Conservation (phyloP, 2,888 invertebrate species). For the Cephalotes varians region DNA sequence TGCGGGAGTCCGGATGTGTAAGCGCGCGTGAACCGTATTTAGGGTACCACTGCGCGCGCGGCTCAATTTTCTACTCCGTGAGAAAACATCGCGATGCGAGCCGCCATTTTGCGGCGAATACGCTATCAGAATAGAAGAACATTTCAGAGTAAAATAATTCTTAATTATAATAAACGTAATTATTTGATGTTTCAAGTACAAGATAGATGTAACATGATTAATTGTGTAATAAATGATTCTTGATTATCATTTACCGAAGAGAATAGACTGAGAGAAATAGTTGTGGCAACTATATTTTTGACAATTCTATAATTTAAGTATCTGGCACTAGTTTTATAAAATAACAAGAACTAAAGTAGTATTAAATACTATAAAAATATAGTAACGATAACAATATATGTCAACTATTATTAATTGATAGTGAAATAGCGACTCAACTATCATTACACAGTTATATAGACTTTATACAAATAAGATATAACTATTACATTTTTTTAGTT, state of each 20-base stretch:
- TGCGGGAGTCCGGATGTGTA: conserved; percentile 65
- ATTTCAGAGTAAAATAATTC: neutral
- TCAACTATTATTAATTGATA: no score
- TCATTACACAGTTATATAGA: no score
- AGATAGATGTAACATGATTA: neutral
- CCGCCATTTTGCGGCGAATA: conserved; percentile 13
- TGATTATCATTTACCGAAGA: neutral
- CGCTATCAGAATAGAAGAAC: neutral
- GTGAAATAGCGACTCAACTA: no score
- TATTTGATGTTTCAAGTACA: neutral
- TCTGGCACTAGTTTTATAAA: no score
- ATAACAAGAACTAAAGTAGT: no score
- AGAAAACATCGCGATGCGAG: conserved; percentile 4
- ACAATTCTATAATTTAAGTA: no score
- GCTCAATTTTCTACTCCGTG: conserved; percentile 36
- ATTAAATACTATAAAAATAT: no score
- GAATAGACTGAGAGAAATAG: no score
- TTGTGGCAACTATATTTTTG: no score
- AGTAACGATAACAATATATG: no score
- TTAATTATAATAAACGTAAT: neutral
- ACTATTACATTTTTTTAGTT: no score
- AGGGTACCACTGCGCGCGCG: conserved; percentile 33
- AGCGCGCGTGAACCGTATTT: conserved; percentile 46
- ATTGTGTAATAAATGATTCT: neutral
- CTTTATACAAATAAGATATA: no score